phyloP scores from a whole-genome alignment of 2,113 vertebrate genomes.

The Hemiscyllium ocellatum region DNA sequence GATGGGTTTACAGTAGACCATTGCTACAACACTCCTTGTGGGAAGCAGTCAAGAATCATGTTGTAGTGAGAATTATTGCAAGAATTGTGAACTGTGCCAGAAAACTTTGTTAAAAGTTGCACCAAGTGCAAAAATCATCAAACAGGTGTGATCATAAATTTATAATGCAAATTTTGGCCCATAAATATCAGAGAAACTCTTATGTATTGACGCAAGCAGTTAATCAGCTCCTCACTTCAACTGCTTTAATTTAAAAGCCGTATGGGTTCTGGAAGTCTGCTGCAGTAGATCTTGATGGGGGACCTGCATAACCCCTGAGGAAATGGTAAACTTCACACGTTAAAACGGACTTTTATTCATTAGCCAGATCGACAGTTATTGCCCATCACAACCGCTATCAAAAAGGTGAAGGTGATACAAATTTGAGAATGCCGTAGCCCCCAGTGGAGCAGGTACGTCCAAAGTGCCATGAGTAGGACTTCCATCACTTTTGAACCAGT shows the following conservation, averaged over 20 bases:
- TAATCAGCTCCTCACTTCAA: neutral
- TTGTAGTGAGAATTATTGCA: constrained; percentile 29
- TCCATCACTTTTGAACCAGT: no score
- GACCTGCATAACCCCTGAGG: neutral
- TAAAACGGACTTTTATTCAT: neutral
- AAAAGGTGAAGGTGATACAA: no score
- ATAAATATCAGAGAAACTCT: constrained; percentile 20
- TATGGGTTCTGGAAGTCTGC: neutral
- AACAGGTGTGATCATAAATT: constrained; percentile 27
- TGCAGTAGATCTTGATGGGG: neutral
- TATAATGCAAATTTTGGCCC: constrained; percentile 33
- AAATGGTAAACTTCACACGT: neutral
- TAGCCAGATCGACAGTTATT: no score
- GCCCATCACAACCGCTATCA: no score
- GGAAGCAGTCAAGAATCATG: constrained; percentile 2
- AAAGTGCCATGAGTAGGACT: no score
- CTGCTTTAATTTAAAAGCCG: neutral
- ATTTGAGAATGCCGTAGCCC: no score
- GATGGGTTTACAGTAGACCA: constrained; percentile 7
- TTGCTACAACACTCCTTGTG: neutral
- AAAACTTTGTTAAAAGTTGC: neutral
- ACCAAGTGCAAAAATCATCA: constrained; percentile 4
- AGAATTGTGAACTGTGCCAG: constrained; percentile 27
- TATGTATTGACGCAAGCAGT: neutral
- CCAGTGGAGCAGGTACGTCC: no score